Percentiles rank a stretch among this genome's conserved stretches.
Evolutionary conservation across 2,113 vertebrate species (phyloP).

Genomic region (Cavia aperea): DNA sequence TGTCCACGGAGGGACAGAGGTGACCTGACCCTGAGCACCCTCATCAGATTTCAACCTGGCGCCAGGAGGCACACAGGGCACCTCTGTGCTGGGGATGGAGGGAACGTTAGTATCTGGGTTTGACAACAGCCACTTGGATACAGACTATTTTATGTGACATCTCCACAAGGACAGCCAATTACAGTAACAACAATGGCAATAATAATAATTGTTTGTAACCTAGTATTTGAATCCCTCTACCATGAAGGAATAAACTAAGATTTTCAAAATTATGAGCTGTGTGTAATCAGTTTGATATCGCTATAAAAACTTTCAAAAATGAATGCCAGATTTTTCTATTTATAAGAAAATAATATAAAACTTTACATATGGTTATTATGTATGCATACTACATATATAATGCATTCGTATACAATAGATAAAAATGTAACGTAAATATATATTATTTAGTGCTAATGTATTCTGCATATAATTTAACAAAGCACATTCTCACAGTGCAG

Average conservation of each 20-base stretch:
- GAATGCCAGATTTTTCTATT: constrained; percentile 23
- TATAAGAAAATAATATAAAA: not conserved
- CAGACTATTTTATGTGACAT: not conserved
- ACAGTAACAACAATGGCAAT: not conserved
- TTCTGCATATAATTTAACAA: not conserved
- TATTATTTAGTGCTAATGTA: not conserved
- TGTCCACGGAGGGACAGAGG: rapidly evolving
- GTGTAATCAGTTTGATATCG: not conserved
- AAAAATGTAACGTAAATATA: not conserved
- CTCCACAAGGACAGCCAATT: not conserved
- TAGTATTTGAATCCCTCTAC: not conserved
- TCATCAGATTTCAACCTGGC: rapidly evolving
- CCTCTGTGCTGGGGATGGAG: rapidly evolving
- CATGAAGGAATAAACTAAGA: not conserved
- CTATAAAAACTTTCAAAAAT: not conserved
- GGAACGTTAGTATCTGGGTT: no score
- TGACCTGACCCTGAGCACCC: rapidly evolving
- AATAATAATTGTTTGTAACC: not conserved
- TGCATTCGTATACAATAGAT: not conserved
- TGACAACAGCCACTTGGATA: not conserved
- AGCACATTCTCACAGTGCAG: not conserved
- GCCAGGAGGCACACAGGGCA: not conserved
- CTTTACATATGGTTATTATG: not conserved
- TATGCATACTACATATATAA: not conserved
- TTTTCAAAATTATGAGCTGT: not conserved